Evolutionary conservation across 1,140 invertebrate genomes (phyloP), one percentile per base, ranked within the genome.

Genomic region (Zeugodacus cucurbitae): DNA sequence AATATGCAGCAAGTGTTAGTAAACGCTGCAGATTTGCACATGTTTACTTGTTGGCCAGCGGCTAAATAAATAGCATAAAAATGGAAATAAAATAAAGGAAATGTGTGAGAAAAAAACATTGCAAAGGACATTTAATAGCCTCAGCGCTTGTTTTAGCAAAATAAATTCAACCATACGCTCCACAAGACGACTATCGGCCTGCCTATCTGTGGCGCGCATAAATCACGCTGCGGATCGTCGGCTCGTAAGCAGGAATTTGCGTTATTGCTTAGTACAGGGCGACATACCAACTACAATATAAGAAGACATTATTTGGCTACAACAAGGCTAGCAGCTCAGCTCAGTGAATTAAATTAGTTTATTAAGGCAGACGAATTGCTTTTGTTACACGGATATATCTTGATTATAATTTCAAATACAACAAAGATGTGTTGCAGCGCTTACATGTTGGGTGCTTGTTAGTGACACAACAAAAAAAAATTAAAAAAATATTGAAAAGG

Each of bases 321-420:
- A 54, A 17, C 48, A 54, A 17, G 48, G 17, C 2, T 54, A 54
- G n/a, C n/a, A n/a, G n/a, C 5, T 10, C 74, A 37, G 29, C 29
- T 86, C 29, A 57, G 85, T 86, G 20, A 34, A 86, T 86, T 86
- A 59, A 86, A 86, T 86, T 34, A 86, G 85, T 86, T 86, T 86
- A 86, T 86, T 86, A 86, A 86, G 85, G 57, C 54, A 59, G 57
- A 86, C 85, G 74, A 86, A 86, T 86, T 57, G 85, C 48, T 86
- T 86, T 86, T 86, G 37, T 6, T 59, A 22, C 7, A 86, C 85
- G 34, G 29, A 86, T 86, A 86, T 86, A 86, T 86, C 85, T 86
- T 86, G 85, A 59, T 86, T 86, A 59, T 59, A 86, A 48, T 82
- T 82, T 82, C 14, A 82, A 82, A 54, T 29, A 26, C 37, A 82